Percentiles rank a stretch among this genome's conserved stretches.
These are phyloP conservation scores for Candoia aspera DNA, from an alignment of 2,113 vertebrate species.

Conservation along the genomic window DNA sequence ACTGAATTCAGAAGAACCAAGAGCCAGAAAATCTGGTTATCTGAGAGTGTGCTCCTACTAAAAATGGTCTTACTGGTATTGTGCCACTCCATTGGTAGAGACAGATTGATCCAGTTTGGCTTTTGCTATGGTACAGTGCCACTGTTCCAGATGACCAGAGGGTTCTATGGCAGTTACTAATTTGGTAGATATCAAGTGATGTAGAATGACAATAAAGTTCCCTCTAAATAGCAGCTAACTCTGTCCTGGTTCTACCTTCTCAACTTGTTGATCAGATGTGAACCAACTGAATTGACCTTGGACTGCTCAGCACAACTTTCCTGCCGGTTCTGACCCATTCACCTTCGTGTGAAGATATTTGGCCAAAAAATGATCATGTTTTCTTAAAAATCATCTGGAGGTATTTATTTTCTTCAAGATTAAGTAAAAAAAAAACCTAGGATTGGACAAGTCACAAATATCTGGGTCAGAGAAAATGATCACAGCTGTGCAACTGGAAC, in stretches of 20 bases:
- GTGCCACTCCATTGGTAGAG: not conserved
- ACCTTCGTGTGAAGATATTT: slow-evolving; percentile 69
- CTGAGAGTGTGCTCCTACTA: not conserved
- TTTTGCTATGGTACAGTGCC: not conserved
- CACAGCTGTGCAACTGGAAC: slow-evolving; percentile 94
- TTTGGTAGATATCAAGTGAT: not conserved
- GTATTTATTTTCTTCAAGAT: slow-evolving; percentile 76
- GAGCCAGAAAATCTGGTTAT: not conserved
- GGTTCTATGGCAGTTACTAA: not conserved
- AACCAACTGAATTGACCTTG: not conserved
- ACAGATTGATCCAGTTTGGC: not conserved
- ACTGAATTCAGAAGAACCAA: not conserved
- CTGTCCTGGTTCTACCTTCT: not conserved
- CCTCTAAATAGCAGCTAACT: not conserved
- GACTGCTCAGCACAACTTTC: not conserved
- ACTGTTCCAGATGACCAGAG: not conserved
- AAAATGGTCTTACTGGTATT: not conserved
- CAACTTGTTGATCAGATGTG: not conserved
- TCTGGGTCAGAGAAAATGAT: slow-evolving; percentile 85
- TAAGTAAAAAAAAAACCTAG: slow-evolving; percentile 70
- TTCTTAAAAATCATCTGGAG: slow-evolving; percentile 73
- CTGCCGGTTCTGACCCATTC: not conserved
- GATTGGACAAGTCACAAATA: slow-evolving; percentile 84
- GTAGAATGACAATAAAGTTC: not conserved
- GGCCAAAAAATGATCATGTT: slow-evolving; percentile 70